Base-by-base conservation (phyloP, 37 sponge, comb jelly and placozoan genomes). In the Diacarnus erythraeanus region DNA sequence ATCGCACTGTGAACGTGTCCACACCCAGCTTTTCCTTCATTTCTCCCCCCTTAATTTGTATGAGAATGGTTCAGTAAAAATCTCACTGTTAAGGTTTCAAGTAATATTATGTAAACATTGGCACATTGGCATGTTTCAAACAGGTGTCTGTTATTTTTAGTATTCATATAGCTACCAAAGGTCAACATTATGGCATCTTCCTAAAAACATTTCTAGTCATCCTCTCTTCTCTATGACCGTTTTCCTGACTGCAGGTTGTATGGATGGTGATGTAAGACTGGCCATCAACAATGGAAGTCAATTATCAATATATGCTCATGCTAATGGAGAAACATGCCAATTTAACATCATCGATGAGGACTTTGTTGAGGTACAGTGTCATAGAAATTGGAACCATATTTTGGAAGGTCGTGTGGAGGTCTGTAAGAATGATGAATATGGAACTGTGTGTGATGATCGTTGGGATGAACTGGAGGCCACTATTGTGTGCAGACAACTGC, bases 391-490 rank as follows among this genome's bases (percentile, higher is more conserved):
- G 20, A 37, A 5, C 18, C 37, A 69, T 3, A 37, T 33, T 12
- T 6, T 69, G 4, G 76, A 76, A 23, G 76, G 76, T 30, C 51
- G 59, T 56, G 76, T 76, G 37, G 59, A 59, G 26, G 21, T 76
- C 22, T 76, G 76, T 20, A 59, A 76, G 5, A 31, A 76, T 35
- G 56, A 57, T 39, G 34, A 17, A 57, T 76, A 38, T 59, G 76
- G 76, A 18, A 76, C 76, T 25, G 76, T 76, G 35, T 76, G 76
- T 76, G 79, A 65, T 21, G 67, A 76, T 37, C 29, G 42, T 1
- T 76, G 59, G 59, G 60, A 76, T 58, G 31, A 38, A n/a, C 59
- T 76, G 59, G 76, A 76, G 17, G 76, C 76, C 59, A 56, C 20
- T 34, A 57, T 76, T 54, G 76, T 76, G 3, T 76, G 76, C 41